Base-by-base conservation (phyloP, 2,888 invertebrate species). In the Drosophila affinis region DNA sequence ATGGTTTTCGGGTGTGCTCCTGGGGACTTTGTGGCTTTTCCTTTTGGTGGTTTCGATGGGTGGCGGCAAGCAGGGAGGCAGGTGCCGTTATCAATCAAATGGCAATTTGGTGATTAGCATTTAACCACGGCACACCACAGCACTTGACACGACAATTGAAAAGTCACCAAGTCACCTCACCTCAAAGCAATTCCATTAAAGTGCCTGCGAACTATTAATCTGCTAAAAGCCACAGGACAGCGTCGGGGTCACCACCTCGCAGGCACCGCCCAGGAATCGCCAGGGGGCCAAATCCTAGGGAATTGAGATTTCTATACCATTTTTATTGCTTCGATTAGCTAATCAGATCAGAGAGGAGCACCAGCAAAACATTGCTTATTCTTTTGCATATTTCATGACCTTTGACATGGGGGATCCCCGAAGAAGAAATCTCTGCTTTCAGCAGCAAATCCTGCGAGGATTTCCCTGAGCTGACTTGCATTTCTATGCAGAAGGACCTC, bases 341-440 rank as follows among this genome's bases (percentile, higher is more conserved):
- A 77, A 84, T 79, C 80, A 75, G 53, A 80, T 80, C 73, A 65
- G 56, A 27, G 64, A 68, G 62, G 4, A 32, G 32, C 32, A 32
- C 10, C 12, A 34, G 12, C 0, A 74, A 68, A 56, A 68, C 68
- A 62, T 62, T 68, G 56, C 57, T 56, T 69, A 46, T 61, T 61
- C 54, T 61, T 63, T 63, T 84, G 72, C 62, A 84, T 84, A 77
- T 81, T 82, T 72, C 57, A 82, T 81, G 79, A 79, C 74, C 63
- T 44, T 60, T 67, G 63, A 59, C 62, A 27, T 27, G 57, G 24
- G 48, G 57, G 54, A 47, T 56, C 57, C 72, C 58, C 73, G 48
- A 81, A 78, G 83, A 6, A 86, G 81, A 81, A 81, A 83, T 83
- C 77, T 49, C 24, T 34, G 83, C 84, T 88, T 87, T 85, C 67